Percentiles rank a stretch among this genome's conserved stretches.
Evolutionary conservation across 2,113 vertebrate genomes (phyloP).

Genomic region (Prolemur simus): DNA sequence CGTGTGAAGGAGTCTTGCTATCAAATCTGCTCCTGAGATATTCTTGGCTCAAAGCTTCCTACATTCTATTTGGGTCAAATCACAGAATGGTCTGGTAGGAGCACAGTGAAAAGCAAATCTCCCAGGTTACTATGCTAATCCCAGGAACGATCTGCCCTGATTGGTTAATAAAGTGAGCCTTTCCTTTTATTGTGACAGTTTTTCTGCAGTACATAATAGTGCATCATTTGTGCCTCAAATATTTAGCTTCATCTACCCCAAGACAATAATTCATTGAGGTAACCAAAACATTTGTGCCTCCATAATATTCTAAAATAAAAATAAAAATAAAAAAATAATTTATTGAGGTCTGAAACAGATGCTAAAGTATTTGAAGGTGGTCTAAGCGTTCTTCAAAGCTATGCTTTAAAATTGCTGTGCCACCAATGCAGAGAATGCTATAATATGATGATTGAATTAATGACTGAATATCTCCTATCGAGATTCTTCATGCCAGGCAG

Average conservation of each 20-base stretch:
- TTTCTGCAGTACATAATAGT: not conserved
- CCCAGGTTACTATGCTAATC: not conserved
- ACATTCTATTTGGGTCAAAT: not conserved
- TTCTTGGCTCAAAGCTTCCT: not conserved
- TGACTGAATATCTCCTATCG: not conserved
- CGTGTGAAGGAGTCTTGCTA: not conserved
- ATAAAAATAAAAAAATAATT: not conserved
- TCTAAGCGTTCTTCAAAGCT: not conserved
- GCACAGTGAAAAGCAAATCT: constrained; percentile 11
- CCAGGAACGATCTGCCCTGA: not conserved
- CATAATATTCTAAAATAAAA: too few relatives aligned
- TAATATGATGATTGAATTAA: not conserved
- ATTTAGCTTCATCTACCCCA: constrained; percentile 4
- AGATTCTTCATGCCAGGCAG: not conserved
- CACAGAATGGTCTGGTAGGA: not conserved
- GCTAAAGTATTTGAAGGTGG: not conserved
- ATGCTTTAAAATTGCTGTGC: not conserved
- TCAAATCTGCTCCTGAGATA: not conserved
- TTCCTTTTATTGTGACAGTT: not conserved
- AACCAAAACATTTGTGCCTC: too few relatives aligned
- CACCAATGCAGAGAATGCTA: not conserved
- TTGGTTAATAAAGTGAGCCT: not conserved
- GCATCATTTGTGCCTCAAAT: not conserved
- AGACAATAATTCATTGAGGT: not conserved
- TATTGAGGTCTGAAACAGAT: not conserved